phyloP scores from a whole-genome alignment of 2,888 invertebrate genomes.

The Aelia acuminata region DNA sequence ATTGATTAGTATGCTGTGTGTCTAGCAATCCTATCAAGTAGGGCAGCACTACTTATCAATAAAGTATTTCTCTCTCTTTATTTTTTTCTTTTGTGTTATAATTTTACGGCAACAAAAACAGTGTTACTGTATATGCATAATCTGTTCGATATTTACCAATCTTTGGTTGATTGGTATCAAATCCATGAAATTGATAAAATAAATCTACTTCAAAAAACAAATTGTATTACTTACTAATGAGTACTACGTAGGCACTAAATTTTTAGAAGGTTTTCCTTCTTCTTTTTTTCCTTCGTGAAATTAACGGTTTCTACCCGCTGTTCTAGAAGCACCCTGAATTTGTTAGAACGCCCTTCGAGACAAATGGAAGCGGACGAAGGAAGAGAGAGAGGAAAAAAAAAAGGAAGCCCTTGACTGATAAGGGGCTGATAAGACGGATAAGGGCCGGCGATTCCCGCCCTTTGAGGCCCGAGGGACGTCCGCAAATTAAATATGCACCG shows the following conservation, averaged over 20 bases:
- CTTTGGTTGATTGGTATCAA: no score
- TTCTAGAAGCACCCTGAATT: not conserved
- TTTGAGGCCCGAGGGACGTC: conserved; percentile 15
- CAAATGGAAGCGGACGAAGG: conserved; percentile 9
- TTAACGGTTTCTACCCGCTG: not conserved
- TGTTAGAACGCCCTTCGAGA: conserved; percentile 8
- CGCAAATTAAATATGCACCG: conserved; percentile 57
- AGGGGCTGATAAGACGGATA: conserved; percentile 33
- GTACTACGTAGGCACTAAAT: not conserved
- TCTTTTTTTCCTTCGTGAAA: not conserved
- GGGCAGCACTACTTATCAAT: no score
- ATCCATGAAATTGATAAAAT: no score
- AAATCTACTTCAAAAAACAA: no score
- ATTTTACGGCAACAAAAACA: no score
- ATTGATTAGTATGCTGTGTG: no score
- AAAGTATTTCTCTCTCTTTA: no score
- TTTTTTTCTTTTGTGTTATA: no score
- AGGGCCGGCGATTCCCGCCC: conserved; percentile 18
- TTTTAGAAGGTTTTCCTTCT: not conserved
- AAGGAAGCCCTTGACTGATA: conserved; percentile 36
- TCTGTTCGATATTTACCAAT: no score
- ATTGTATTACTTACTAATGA: not conserved
- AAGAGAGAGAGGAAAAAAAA: not conserved
- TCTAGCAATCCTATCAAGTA: no score
- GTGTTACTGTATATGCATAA: no score